phyloP scores from a whole-genome alignment of 2,113 vertebrate genomes.

The Myiopsitta monachus region DNA sequence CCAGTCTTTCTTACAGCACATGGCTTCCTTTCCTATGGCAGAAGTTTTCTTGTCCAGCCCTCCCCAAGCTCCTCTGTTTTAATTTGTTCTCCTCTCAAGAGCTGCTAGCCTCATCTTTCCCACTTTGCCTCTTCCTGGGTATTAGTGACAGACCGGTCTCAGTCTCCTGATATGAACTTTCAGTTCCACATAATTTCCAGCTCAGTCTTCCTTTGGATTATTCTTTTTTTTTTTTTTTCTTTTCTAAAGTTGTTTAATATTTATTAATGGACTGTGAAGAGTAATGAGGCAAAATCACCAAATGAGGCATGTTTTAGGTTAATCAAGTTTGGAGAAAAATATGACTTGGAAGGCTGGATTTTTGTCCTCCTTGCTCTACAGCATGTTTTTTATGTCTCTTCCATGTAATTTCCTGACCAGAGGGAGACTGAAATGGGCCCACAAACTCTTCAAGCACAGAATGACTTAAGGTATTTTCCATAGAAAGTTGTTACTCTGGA shows the following conservation, averaged over 20 bases:
- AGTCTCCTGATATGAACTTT: rapidly evolving
- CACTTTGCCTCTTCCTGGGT: neutral
- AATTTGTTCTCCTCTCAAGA: neutral
- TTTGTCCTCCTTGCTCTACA: neutral
- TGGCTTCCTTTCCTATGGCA: neutral
- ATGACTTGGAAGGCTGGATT: neutral
- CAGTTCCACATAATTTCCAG: neutral
- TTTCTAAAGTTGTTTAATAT: neutral
- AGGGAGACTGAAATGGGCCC: neutral
- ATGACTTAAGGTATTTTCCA: neutral
- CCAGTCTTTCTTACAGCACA: neutral
- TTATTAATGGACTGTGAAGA: neutral
- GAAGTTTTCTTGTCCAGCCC: neutral
- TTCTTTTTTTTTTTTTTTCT: neutral
- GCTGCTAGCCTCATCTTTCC: neutral
- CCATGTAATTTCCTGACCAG: neutral
- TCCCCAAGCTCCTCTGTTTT: neutral
- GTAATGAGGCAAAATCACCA: neutral
- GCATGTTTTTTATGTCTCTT: neutral
- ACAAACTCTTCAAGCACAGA: neutral
- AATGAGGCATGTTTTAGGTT: neutral
- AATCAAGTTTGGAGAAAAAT: neutral
- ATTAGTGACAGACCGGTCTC: neutral
- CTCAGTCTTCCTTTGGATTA: neutral
- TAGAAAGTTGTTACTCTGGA: neutral